Evolutionary conservation across 2,888 invertebrate species (phyloP), one percentile per base, ranked within the genome.

Genomic region (Lissonota sp.): DNA sequence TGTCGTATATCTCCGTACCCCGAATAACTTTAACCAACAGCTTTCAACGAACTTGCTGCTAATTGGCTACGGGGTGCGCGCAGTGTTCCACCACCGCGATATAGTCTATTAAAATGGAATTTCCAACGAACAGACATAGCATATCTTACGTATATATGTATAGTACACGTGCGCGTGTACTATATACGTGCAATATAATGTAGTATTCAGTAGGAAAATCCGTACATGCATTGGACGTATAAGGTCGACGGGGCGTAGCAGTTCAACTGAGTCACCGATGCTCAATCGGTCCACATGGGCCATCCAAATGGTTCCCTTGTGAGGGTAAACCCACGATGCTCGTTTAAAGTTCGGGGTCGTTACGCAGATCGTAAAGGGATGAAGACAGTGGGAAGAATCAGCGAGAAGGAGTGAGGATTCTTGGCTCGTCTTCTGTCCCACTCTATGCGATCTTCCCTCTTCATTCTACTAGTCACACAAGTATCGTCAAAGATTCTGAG

Each of bases 271-370:
- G 62, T 51, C 63, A 55, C 62, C 60, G 44, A 53, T 55, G 53
- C 46, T 26, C 55, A 58, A 77, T 80, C 58, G 72, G 51, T 49
- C 73, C 62, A 64, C 63, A 44, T 14, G 73, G 80, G 16, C 67
- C 71, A 62, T 42, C 57, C 37, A 46, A 80, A 80, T 69, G 49
- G 53, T 64, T 69, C 77, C 77, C 57, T 70, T 10, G 73, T 44
- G 58, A 53, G 62, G 46, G 64, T 26, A 64, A 73, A 57, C 73
- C 80, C 73, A 63, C 39, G 69, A 70, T 39, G 77, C 80, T 70
- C 80, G 73, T 80, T 83, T 74, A 80, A 80, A 83, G 77, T 80
- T 83, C 60, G 70, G 51, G 62, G 12, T 80, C 80, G 82, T 83
- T 80, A 77, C 72, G 73, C 72, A 73, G 82, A 73, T 80, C 73